Conservation (phyloP, 2,888 invertebrate genomes). For the Epirrhoe tristata region DNA sequence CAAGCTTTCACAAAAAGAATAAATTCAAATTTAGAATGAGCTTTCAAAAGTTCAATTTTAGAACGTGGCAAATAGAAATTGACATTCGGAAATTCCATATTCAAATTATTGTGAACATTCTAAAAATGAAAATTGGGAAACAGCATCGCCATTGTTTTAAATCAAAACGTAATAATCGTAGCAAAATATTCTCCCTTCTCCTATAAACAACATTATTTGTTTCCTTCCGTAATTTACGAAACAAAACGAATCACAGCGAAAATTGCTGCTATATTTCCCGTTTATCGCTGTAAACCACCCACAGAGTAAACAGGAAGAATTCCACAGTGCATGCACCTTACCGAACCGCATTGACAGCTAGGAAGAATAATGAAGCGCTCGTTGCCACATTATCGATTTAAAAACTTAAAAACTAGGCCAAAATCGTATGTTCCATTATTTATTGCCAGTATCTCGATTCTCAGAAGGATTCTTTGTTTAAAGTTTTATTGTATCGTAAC, state of each 20-base stretch:
- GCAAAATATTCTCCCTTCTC: constrained; percentile 17
- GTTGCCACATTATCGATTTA: constrained; percentile 54
- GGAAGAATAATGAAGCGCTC: constrained; percentile 55
- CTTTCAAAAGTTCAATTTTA: constrained; percentile 11
- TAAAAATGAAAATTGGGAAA: constrained; percentile 13
- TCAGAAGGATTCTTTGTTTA: constrained; percentile 29
- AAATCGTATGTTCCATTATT: constrained; percentile 39
- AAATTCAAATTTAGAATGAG: constrained; percentile 24
- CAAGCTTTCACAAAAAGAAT: constrained; percentile 17
- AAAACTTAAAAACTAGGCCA: constrained; percentile 44
- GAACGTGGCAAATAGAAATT: neutral
- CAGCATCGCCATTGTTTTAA: constrained; percentile 4
- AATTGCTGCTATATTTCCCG: constrained; percentile 39
- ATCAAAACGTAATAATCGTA: constrained; percentile 17
- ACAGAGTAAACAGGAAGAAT: constrained; percentile 57
- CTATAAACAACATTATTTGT: constrained; percentile 35
- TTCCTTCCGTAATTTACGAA: constrained; percentile 29
- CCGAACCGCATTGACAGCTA: constrained; percentile 52
- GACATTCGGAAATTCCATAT: neutral
- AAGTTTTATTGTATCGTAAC: constrained; percentile 36
- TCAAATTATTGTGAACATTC: neutral
- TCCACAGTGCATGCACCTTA: constrained; percentile 56
- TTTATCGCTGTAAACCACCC: constrained; percentile 36
- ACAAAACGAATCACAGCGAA: constrained; percentile 34
- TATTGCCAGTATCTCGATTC: constrained; percentile 36